A percentile compares a stretch with the other conserved stretches of the same genome.
These are phyloP conservation scores for Montifringilla adamsi DNA, from an alignment of 2,113 vertebrate species.

Conservation along the genomic window DNA sequence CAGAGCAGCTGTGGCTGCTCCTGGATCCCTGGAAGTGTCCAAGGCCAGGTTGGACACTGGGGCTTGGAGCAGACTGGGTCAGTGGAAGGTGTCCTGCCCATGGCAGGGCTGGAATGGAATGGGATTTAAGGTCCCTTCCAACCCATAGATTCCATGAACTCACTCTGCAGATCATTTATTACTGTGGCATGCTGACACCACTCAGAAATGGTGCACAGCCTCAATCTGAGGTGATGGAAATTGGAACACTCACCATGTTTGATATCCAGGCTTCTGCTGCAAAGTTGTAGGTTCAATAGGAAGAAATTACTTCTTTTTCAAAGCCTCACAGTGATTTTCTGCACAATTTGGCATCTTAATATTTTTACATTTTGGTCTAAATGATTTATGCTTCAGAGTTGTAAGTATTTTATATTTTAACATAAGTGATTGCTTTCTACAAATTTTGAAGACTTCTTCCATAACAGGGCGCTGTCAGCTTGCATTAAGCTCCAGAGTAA, in stretches of 20 bases:
- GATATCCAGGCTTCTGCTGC: background rate
- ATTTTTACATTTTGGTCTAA: background rate
- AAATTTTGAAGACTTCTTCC: background rate
- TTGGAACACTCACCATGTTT: background rate
- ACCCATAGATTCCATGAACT: background rate
- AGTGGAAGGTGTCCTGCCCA: background rate
- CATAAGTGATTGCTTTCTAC: background rate
- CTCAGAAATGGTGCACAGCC: background rate
- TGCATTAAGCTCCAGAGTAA: background rate
- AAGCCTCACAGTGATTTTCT: background rate
- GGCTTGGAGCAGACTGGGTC: background rate
- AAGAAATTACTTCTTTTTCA: background rate
- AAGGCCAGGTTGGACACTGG: fast-evolving
- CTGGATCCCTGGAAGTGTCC: background rate
- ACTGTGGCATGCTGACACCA: background rate
- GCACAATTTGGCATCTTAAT: background rate
- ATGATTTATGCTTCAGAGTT: background rate
- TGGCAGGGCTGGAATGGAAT: background rate
- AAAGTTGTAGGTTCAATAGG: background rate
- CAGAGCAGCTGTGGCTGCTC: background rate
- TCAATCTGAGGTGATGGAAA: background rate
- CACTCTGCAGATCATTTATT: background rate
- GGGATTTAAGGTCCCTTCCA: background rate
- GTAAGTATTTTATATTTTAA: background rate
- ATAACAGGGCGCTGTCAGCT: background rate